Evolutionary conservation across 2,797 vertebrate genomes (phyloP), one percentile per base, ranked within the genome.

Genomic region (Pitangus sulphuratus): DNA sequence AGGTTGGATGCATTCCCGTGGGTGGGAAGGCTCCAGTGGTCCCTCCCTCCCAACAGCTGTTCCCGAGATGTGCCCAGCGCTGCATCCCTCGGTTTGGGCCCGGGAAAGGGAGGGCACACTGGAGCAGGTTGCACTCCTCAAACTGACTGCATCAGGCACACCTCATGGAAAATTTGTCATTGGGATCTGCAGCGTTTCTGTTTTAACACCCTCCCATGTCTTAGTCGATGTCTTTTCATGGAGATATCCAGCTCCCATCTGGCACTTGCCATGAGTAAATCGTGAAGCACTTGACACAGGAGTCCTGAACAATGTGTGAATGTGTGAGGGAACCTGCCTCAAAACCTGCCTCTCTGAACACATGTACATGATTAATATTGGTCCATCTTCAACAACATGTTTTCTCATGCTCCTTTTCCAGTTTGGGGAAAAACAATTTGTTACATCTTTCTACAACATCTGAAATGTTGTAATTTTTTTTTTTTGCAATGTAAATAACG

Each of bases 301-400:
- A 75, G 72, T 28, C 14, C 28, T 35, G 8, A 39, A 1, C 40
- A 18, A 18, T 0, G 0, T 0, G 0, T 54, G 60, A 40, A 21
- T 20, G 26, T 1, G 0, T 33, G 56, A 77, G 50, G 33, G n/a
- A 62, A 44, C 21, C 25, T 53, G 26, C 24, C 10, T 65, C 22
- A 28, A 50, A 50, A 39, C 58, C 17, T 40, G 58, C 58, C 58
- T 31, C 20, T 30, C 39, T 25, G 33, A 42, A 26, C 28, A 42
- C 0, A 0, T 42, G 33, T n/a, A 13, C 3, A 0, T 47, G 15
- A 37, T 6, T 62, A 40, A 37, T 47, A 4, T 10, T 2, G 3
- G 8, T 12, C 25, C 4, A 2, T 44, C 33, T 39, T 42, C 37
- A 53, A 15, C 39, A 85, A 13, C 3, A 1, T 1, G 0, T 50